Base-by-base conservation (phyloP, 2,888 invertebrate genomes). In the Acrobasis repandana region DNA sequence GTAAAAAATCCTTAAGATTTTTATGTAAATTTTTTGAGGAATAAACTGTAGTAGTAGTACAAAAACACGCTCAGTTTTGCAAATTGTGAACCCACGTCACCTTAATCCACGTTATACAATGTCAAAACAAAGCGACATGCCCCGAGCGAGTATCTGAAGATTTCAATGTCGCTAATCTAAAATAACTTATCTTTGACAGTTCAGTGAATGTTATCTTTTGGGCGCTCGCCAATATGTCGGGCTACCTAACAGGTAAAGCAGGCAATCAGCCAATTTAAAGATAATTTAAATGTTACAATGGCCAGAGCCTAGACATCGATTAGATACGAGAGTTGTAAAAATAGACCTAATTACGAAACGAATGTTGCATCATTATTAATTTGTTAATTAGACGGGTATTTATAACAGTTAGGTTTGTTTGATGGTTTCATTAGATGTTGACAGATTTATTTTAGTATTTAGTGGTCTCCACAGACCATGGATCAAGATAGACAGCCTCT, bases 161-260 rank as follows among this genome's bases (percentile, higher is more conserved):
- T 85, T 86, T 90, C 91, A 91, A 90, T 90, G 90, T 86, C 91
- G 79, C 72, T 69, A 80, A 88, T 82, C 88, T 85, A 90, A 92
- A 92, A 92, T 92, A 90, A 90, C 90, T 91, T 90, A 92, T 88
- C 80, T 90, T 90, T 91, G 91, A 90, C 91, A 90, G 88, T 85
- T 87, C 79, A 83, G 85, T 88, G 85, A 87, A 87, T 89, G 88
- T 90, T 87, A 90, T 88, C 86, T 75, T 65, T 89, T 91, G 91
- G 90, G 81, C 57, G 65, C 11, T 49, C 62, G 85, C 90, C 91
- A 90, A 83, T 74, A 74, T 67, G 69, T 74, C 79, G 78, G 77
- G 74, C 82, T 85, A 88, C 89, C 89, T 88, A 87, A 73, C 90
- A 91, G 90, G 90, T 91, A 89, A 85, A 84, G 68, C 74, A 82